Evolutionary conservation across 2,888 invertebrate species (phyloP).

Genomic region (Byasa hedistus): DNA sequence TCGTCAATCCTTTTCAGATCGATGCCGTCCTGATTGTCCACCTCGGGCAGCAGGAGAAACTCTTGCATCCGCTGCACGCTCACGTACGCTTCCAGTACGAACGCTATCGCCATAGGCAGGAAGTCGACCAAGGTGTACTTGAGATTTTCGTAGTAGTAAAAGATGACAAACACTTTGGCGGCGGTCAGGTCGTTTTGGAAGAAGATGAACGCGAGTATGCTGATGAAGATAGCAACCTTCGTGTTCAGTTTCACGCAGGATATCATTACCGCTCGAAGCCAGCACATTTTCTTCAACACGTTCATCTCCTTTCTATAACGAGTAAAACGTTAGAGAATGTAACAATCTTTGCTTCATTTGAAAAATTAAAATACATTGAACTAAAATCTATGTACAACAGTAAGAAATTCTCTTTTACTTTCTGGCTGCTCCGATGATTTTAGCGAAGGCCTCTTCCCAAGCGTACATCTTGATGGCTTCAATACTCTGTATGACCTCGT

Average conservation of each 20-base stretch:
- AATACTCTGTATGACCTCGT: slow-evolving; percentile 91
- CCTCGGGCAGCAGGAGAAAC: slow-evolving; percentile 76
- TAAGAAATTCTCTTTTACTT: slow-evolving; percentile 71
- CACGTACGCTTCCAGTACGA: slow-evolving; percentile 87
- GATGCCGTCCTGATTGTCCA: slow-evolving; percentile 60
- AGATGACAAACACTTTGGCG: slow-evolving; percentile 87
- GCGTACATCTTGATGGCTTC: slow-evolving; percentile 94
- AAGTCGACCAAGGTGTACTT: slow-evolving; percentile 89
- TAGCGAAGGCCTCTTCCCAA: slow-evolving; percentile 90
- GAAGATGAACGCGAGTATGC: slow-evolving; percentile 84
- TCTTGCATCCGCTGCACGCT: slow-evolving; percentile 86
- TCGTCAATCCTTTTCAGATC: slow-evolving; percentile 60
- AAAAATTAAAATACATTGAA: no score
- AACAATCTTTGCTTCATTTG: no score
- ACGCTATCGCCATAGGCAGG: slow-evolving; percentile 88
- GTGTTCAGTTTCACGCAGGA: slow-evolving; percentile 88
- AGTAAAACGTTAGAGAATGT: no score
- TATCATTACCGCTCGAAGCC: slow-evolving; percentile 84
- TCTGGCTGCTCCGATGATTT: slow-evolving; percentile 86
- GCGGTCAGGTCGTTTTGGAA: slow-evolving; percentile 84
- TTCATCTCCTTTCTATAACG: slow-evolving; percentile 82
- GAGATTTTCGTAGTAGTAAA: slow-evolving; percentile 89
- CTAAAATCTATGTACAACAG: background rate
- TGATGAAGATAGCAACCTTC: slow-evolving; percentile 88
- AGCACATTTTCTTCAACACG: slow-evolving; percentile 83